Base-by-base conservation (phyloP, 2,797 vertebrate species). In the Chelidonichthys spinosus region DNA sequence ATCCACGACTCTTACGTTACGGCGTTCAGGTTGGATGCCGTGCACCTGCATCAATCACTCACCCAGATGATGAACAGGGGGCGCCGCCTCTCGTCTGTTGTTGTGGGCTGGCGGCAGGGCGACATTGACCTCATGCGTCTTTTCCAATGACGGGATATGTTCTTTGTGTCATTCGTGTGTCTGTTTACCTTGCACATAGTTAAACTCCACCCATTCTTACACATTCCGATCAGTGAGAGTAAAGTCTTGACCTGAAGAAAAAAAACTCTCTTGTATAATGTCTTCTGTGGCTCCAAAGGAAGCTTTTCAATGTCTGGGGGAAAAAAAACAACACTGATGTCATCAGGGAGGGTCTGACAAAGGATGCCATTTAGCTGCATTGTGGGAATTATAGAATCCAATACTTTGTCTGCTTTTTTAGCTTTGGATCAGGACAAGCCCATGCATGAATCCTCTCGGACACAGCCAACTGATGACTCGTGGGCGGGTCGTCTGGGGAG, bases 31-130 rank as follows among this genome's bases (percentile, higher is more conserved):
- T 61, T 32, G 43, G 73, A 63, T 62, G 65, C 53, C 14, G 43
- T 13, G 46, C 58, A 39, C 65, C 59, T 6, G 50, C 73, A 83
- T 85, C 81, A 72, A 2, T 82, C 73, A 81, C 39, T 71, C 52
- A 35, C 50, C 47, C 40, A 8, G 32, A 64, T 63, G 66, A 70
- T 37, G 72, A 78, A 14, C 52, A 52, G 65, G 54, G 70, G 43
- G 59, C 61, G 35, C 63, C n/a, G 44, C 14, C 50, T 65, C 63
- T 68, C 33, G 36, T 37, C 11, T 36, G 58, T 73, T 64, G 61
- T 36, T 17, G 44, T 47, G 0, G 64, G 61, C 46, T 1, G 33
- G 42, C 52, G 17, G 33, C 58, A 8, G 69, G 39, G 5, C 11
- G 55, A 50, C 70, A 6, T 11, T 55, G 58, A 83, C 53, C 71